Conservation (phyloP, 1,140 invertebrate genomes). For the Cardiocondyla obscurior region DNA sequence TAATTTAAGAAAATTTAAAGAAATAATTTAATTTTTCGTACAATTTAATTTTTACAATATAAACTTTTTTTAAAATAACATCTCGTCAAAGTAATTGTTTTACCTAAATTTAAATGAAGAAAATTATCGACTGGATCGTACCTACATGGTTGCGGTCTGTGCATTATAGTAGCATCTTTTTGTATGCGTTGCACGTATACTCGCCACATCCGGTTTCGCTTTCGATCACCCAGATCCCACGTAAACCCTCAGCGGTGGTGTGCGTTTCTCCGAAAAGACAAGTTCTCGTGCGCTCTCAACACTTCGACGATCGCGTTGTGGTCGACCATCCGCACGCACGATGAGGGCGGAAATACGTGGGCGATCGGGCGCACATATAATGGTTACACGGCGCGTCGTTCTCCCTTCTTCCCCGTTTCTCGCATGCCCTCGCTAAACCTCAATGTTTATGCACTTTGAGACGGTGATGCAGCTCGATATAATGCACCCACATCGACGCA, state of each 20-base stretch:
- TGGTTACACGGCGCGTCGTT: conserved; percentile 73
- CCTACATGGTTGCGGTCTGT: not conserved
- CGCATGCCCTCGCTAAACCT: conserved; percentile 67
- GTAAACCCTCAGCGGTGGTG: conserved; percentile 19
- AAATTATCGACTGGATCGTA: not conserved
- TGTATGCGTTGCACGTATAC: conserved; percentile 9
- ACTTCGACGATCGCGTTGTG: conserved; percentile 49
- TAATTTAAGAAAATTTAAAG: no score
- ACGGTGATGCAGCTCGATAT: conserved; percentile 72
- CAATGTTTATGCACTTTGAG: conserved; percentile 75
- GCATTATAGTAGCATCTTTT: not conserved
- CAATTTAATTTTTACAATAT: not conserved
- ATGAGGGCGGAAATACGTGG: conserved; percentile 81
- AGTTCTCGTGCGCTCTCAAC: conserved; percentile 37
- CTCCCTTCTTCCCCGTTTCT: conserved; percentile 40
- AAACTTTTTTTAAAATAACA: not conserved
- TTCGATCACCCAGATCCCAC: conserved; percentile 37
- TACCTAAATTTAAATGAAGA: not conserved
- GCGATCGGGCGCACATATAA: conserved; percentile 75
- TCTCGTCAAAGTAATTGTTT: not conserved
- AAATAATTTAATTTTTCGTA: not conserved
- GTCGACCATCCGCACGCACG: conserved; percentile 61
- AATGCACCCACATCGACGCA: conserved; percentile 77
- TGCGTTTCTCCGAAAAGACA: conserved; percentile 37
- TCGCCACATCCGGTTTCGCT: conserved; percentile 57